Evolutionary conservation across 2,888 invertebrate genomes (phyloP).

Genomic region (Molorchus minor): DNA sequence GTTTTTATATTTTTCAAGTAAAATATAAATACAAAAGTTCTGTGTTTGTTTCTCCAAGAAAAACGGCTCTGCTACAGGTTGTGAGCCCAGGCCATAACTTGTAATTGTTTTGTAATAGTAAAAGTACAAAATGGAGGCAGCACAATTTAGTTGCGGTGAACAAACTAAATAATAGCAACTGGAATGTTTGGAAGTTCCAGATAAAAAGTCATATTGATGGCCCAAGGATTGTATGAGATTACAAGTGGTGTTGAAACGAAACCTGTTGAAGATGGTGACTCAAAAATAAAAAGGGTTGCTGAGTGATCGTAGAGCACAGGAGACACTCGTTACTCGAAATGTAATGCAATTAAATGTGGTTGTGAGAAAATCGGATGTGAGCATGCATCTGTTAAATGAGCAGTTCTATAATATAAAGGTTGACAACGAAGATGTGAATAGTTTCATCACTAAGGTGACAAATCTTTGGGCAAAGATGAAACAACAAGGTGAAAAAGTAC

Average conservation of each 20-base stretch:
- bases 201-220: constrained; percentile 16
- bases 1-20: no score
- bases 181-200: constrained; percentile 17
- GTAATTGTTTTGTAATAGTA: no score
- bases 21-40: no score
- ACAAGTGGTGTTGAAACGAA: not conserved
- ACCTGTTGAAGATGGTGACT: not conserved
- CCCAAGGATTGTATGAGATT: constrained; percentile 12
- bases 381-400: constrained; percentile 23
- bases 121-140: no score
- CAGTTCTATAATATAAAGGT: no score
- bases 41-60: no score
- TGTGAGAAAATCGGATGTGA: constrained; percentile 20
- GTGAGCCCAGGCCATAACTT: no score
- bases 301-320: constrained; percentile 5
- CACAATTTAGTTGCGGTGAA: not conserved
- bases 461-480: constrained; percentile 21
- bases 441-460: constrained; percentile 23
- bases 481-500: no score
- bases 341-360: constrained; percentile 4
- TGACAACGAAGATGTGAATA: constrained; percentile 17
- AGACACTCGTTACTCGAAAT: constrained; percentile 2
- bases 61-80: no score
- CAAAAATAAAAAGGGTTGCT: not conserved
- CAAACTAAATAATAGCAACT: constrained; percentile 12